phyloP scores from a whole-genome alignment of 2,888 invertebrate species.

The Amblyjoppa proteus region DNA sequence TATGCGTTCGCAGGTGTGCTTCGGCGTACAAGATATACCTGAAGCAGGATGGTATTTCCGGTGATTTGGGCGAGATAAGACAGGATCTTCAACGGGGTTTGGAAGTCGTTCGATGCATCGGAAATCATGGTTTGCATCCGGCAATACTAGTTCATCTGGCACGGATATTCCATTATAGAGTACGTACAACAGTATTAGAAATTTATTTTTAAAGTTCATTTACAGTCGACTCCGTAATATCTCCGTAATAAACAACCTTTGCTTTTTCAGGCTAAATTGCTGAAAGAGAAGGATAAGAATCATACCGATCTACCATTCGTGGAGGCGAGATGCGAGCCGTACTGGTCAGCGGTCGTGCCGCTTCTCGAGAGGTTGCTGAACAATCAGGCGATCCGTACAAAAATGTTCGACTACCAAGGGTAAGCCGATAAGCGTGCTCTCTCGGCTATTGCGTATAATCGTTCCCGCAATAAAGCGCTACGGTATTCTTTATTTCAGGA shows the following conservation, averaged over 20 bases:
- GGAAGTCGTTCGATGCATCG: constrained; percentile 93
- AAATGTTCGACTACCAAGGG: constrained; percentile 89
- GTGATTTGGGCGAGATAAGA: constrained; percentile 88
- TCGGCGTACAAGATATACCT: constrained; percentile 89
- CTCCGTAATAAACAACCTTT: not conserved
- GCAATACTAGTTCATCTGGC: constrained; percentile 91
- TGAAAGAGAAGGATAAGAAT: constrained; percentile 76
- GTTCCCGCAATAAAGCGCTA: not conserved
- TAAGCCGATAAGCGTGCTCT: constrained; percentile 84
- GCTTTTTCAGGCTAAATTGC: constrained; percentile 71
- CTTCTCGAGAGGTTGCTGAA: constrained; percentile 90
- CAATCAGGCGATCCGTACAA: constrained; percentile 87
- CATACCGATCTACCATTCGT: constrained; percentile 83
- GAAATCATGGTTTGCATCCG: constrained; percentile 93
- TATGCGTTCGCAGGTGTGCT: constrained; percentile 85
- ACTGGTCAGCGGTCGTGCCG: constrained; percentile 92
- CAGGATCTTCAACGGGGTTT: constrained; percentile 92
- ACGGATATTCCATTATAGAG: constrained; percentile 81
- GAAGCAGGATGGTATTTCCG: constrained; percentile 86
- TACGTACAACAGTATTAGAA: constrained; percentile 68
- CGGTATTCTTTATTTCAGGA: constrained; percentile 72
- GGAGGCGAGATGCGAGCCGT: constrained; percentile 90
- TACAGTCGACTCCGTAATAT: too few species aligned
- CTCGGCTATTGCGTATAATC: not conserved
- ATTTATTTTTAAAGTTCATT: constrained; percentile 69